Evolutionary conservation across 2,113 vertebrate genomes (phyloP).

Genomic region (Vidua macroura): DNA sequence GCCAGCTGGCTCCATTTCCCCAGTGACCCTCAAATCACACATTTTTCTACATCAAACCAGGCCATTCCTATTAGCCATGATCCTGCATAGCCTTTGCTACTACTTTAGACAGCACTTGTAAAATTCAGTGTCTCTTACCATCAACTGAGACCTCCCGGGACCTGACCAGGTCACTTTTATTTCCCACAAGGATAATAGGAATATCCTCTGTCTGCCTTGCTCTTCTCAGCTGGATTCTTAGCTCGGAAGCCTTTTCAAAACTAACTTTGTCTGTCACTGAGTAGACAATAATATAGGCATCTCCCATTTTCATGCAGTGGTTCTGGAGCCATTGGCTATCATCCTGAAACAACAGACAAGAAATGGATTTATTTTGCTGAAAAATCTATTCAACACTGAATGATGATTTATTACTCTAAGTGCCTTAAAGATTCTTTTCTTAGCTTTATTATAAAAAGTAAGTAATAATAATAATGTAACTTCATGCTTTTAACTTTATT

Average conservation of each 20-base stretch:
- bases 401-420: background rate
- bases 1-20: background rate
- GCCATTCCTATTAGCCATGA: background rate
- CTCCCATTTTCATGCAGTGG: slow-evolving; percentile 97
- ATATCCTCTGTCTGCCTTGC: slow-evolving; percentile 94
- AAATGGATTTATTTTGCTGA: background rate
- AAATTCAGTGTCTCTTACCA: slow-evolving; percentile 76
- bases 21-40: background rate
- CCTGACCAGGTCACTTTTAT: slow-evolving; percentile 96
- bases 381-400: background rate
- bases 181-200: slow-evolving; percentile 98
- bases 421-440: background rate
- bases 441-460: background rate
- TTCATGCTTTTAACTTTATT: too few species aligned
- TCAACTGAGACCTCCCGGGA: slow-evolving; percentile 96
- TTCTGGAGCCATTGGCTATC: slow-evolving; percentile 91
- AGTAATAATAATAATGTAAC: too few species aligned
- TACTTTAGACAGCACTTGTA: background rate
- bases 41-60: background rate
- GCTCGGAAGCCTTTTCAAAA: slow-evolving; percentile 97
- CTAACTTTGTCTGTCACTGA: slow-evolving; percentile 97
- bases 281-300: slow-evolving; percentile 97
- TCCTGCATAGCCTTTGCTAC: background rate
- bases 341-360: slow-evolving; percentile 75
- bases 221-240: slow-evolving; percentile 92